Evolutionary conservation across 2,797 vertebrate species (phyloP), one percentile per base, ranked within the genome.

Genomic region (Odontamblyopus rebecca): DNA sequence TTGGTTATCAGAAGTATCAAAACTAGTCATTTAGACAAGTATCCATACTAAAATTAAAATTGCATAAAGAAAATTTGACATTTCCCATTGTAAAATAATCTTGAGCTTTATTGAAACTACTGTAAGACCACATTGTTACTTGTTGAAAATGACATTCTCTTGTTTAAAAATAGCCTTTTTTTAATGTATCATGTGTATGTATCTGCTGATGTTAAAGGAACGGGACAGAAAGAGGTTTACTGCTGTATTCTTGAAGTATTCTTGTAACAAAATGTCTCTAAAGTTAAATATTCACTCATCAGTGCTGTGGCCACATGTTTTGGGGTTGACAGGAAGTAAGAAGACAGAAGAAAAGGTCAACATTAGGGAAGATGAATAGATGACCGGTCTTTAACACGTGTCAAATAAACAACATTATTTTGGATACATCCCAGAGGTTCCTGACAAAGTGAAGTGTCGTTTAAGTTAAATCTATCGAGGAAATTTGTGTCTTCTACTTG

Each of bases 401-500:
- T 67, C 65, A 67, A 78, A 80, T 68, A 76, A 82, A 82, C 72
- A 81, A 56, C 41, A 66, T 51, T 61, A 70, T 59, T 79, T 70
- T 86, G 85, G 80, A 87, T 87, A 82, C 75, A 73, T 78, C 76
- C 73, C 80, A 80, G 83, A 74, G 12, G 44, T 61, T 76, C 62
- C 72, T 69, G 61, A 60, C 80, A 75, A 71, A 82, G 71, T 61
- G 60, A 61, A 81, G 78, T 81, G 74, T 69, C 73, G 71, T 78
- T 79, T 77, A 66, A 86, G 77, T 83, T 88, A 75, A 66, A 78
- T 69, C 89, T 89, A 83, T 93, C 91, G 75, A 91, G 88, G 89
- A 92, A 92, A 90, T 71, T 75, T 83, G 76, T 86, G 78, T 89
- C 85, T 86, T 89, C 85, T 85, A 84, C 85, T 89, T 70, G 77